These are phyloP conservation scores for Mormyrus proboscirostris DNA, from an alignment of 2,797 vertebrate genomes.

Conservation along the genomic window DNA sequence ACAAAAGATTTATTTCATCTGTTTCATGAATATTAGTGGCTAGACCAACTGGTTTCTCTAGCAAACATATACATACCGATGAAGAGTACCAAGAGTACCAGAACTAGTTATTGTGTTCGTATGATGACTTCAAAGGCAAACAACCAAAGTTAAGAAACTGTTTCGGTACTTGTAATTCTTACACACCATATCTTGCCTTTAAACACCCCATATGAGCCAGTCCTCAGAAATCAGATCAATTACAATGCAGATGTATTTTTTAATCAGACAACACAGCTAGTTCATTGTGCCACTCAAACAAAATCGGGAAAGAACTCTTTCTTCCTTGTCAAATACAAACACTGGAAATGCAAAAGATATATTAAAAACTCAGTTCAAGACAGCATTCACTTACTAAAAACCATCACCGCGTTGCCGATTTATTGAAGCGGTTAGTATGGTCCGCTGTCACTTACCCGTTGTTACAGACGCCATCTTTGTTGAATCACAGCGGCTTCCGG, in stretches of 20 bases:
- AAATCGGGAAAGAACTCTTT: not conserved
- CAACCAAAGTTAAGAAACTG: not conserved
- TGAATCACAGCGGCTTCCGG: conserved; percentile 31
- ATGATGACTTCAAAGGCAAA: not conserved
- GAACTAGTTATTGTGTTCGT: not conserved
- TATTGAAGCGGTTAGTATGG: conserved; percentile 11
- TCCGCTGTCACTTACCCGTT: conserved; percentile 61
- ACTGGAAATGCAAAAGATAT: not conserved
- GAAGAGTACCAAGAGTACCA: not conserved
- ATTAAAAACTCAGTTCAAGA: not conserved
- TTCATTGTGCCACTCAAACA: not conserved
- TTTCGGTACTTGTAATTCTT: not conserved
- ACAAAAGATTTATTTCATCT: not conserved
- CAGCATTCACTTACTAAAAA: not conserved
- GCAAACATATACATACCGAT: not conserved
- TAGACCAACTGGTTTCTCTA: not conserved
- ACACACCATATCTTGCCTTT: not conserved
- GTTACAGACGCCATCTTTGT: conserved; percentile 71
- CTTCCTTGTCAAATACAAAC: not conserved
- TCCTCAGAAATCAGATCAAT: not conserved
- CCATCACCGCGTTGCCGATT: not conserved
- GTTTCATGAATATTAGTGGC: not conserved
- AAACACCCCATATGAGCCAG: not conserved
- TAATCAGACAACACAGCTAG: not conserved
- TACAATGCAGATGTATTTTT: not conserved